Conservation (phyloP, 2,113 vertebrate species). For the Urocynchramus pylzowi region DNA sequence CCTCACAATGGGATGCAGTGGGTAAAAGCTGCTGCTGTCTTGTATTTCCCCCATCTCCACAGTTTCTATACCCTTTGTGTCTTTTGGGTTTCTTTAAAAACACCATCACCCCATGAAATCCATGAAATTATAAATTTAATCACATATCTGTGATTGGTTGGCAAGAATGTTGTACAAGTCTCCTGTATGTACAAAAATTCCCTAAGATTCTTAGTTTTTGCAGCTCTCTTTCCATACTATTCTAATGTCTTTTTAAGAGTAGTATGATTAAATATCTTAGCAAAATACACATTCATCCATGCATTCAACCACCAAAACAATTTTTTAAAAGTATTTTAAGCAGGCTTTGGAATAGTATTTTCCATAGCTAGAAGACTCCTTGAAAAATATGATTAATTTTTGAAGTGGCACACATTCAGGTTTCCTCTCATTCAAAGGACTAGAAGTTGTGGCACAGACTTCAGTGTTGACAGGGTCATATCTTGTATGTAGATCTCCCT, state of each 20-base stretch:
- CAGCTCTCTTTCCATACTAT: not conserved
- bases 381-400: not conserved
- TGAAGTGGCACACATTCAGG: not conserved
- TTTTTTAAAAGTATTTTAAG: not conserved
- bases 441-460: not conserved
- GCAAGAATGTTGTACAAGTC: not conserved
- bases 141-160: not conserved
- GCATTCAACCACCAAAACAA: not conserved
- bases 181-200: not conserved
- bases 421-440: not conserved
- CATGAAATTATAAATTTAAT: not conserved
- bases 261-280: not conserved
- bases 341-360: not conserved
- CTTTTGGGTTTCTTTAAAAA: not conserved
- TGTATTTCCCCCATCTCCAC: not conserved
- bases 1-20: not conserved
- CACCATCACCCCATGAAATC: not conserved
- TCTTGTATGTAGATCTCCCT: not conserved
- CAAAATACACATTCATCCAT: not conserved
- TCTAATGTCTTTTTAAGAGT: not conserved
- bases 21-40: not conserved
- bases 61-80: not conserved
- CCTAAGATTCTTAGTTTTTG: not conserved
- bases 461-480: not conserved
- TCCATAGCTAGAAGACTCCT: not conserved